Conservation (phyloP, 1,140 invertebrate species). For the Drosophila auraria region DNA sequence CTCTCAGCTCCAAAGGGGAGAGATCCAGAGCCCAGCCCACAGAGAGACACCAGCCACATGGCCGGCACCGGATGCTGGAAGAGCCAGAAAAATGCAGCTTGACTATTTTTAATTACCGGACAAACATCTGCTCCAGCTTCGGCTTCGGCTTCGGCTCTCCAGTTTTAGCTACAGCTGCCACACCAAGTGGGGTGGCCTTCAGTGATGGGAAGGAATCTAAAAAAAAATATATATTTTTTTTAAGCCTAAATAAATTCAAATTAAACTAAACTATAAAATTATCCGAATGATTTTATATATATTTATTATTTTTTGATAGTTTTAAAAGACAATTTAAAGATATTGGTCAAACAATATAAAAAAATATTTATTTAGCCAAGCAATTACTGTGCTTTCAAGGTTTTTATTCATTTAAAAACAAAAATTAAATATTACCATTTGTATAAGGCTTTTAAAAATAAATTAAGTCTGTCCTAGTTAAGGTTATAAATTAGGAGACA, state of each 20-base stretch:
- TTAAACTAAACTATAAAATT: too few relatives aligned
- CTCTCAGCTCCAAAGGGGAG: slow-evolving; percentile 2
- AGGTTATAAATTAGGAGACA: too few relatives aligned
- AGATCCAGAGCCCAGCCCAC: slow-evolving; percentile 30
- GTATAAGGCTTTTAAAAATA: neutral
- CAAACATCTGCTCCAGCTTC: slow-evolving; percentile 56
- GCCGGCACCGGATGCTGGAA: slow-evolving; percentile 65
- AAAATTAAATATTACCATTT: neutral
- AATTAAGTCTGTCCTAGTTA: neutral
- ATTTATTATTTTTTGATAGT: too few relatives aligned
- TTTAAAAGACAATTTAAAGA: neutral
- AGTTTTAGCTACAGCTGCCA: slow-evolving; percentile 43
- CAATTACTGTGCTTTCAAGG: neutral
- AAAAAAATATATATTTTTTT: neutral
- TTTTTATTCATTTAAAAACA: neutral
- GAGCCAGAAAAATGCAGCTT: slow-evolving; percentile 78
- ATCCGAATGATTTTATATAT: too few relatives aligned
- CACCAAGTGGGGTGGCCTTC: slow-evolving; percentile 24
- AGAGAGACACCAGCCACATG: slow-evolving; percentile 36
- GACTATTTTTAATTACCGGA: slow-evolving; percentile 81
- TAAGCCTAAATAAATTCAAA: too few relatives aligned
- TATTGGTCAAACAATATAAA: neutral
- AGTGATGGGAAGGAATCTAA: slow-evolving; percentile 14
- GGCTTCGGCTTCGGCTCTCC: slow-evolving; percentile 22
- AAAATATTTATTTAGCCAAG: neutral